Conservation (phyloP, 2,888 invertebrate genomes). For the Sabatieria punctata region DNA sequence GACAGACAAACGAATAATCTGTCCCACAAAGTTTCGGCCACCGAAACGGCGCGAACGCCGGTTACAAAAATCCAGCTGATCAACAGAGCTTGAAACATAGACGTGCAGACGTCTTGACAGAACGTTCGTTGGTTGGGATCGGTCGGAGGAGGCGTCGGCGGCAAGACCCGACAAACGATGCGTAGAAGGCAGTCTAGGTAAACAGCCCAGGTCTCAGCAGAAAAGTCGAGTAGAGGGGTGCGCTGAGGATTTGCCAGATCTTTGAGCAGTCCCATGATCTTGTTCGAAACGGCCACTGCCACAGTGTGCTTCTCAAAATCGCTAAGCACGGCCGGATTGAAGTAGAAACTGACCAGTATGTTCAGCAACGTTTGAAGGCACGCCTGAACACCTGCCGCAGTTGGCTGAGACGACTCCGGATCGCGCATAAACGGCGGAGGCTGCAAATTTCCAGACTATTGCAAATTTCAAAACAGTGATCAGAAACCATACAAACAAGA, state of each 20-base stretch:
- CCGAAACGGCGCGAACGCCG: conserved; percentile 79
- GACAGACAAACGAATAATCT: conserved; percentile 43
- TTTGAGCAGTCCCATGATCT: conserved; percentile 3
- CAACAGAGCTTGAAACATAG: conserved; percentile 65
- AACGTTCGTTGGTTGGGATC: background rate
- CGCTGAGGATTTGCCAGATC: conserved; percentile 3
- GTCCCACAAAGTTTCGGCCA: conserved; percentile 77
- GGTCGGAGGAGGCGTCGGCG: background rate
- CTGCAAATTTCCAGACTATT: no score
- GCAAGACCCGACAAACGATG: background rate
- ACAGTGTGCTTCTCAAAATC: conserved; percentile 20
- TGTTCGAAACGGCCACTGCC: conserved; percentile 21
- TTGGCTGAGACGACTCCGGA: background rate
- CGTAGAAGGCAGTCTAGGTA: background rate
- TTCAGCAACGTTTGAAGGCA: conserved; percentile 21
- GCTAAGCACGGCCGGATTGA: conserved; percentile 22
- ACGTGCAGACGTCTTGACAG: background rate
- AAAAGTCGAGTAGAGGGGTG: background rate
- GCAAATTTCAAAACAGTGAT: no score
- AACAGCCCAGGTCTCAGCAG: background rate
- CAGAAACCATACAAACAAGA: no score
- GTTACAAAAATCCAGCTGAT: conserved; percentile 97
- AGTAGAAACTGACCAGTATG: conserved; percentile 23
- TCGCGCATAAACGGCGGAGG: background rate
- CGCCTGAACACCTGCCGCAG: conserved; percentile 13